phyloP scores from a whole-genome alignment of 2,113 vertebrate species.

The Manacus vitellinus region DNA sequence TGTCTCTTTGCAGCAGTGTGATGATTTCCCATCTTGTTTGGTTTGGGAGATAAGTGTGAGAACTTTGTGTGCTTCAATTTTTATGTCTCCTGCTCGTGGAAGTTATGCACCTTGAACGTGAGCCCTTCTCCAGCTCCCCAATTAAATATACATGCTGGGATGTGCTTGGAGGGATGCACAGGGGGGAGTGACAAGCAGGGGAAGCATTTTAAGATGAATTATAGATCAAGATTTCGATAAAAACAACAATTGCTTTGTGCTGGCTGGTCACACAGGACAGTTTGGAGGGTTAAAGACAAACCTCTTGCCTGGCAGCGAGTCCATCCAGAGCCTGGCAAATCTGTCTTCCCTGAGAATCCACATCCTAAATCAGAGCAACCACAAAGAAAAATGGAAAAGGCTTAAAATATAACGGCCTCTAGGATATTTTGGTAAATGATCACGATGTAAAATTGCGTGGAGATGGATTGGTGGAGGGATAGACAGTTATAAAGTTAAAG shows the following conservation, averaged over 20 bases:
- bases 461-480: not conserved
- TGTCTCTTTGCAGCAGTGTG: not conserved
- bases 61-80: not conserved
- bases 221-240: constrained; percentile 9
- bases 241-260: not conserved
- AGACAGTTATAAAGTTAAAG: constrained; percentile 29
- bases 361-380: constrained; percentile 20
- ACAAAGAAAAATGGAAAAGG: constrained; percentile 6
- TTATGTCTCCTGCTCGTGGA: not conserved
- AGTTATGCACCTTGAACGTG: constrained; percentile 20
- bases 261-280: not conserved
- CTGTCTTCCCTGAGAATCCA: not conserved
- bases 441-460: not conserved
- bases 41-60: not conserved
- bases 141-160: constrained; percentile 27
- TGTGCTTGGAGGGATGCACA: not conserved
- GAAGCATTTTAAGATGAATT: constrained; percentile 41
- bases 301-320: not conserved
- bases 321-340: not conserved
- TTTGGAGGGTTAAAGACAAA: not conserved
- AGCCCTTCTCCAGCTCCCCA: not conserved
- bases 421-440: constrained; percentile 12
- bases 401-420: not conserved
- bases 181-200: not conserved
- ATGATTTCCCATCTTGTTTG: not conserved